Base-by-base conservation (phyloP, 1,140 invertebrate genomes). In the Drosophila pachea region DNA sequence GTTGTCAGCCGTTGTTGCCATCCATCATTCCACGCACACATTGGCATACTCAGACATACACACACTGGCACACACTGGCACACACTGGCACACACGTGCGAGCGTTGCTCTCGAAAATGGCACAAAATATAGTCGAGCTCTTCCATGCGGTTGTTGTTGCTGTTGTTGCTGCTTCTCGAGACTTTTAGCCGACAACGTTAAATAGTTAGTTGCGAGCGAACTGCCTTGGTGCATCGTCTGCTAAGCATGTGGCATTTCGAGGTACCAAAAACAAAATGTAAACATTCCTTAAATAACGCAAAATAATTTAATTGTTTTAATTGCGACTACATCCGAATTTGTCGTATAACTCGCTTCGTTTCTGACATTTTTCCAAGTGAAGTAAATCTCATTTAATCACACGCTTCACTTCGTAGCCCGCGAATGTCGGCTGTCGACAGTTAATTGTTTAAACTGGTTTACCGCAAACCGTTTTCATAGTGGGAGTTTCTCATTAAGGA, bases 51-150 rank as follows among this genome's bases (percentile, higher is more conserved):
- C 47, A 60, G 40, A 36, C 36, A 56, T 40, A 38, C 42, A 58
- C 53, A 33, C 40, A 36, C 8, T 45, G 38, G 52, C 42, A 55
- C 33, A 59, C 33, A 50, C 45, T 16, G 35, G 16, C 8, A 40
- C 36, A 62, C 6, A 42, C 29, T 38, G 9, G 11, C 7, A 62
- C 58, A 63, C 53, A 64, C 45, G 38, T 56, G 68, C 73, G 74
- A 78, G 52, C 73, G 66, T 73, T 75, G 78, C 78, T 82, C 78
- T 82, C 78, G n/a, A 77, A 82, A 81, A 77, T 82, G 74, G 70
- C 73, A 77, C 70, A 62, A 77, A 71, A 68, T 73, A 61, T 73
- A 81, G 61, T 81, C 78, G 74, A 22, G 22, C 22, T 73, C 66
- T 47, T 60, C 60, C 55, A 38, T 62, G 49, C 14, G 50, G 53